Evolutionary conservation across 92 coral and sea anemone genomes (phyloP).

Genomic region (Zoanthus sociatus): DNA sequence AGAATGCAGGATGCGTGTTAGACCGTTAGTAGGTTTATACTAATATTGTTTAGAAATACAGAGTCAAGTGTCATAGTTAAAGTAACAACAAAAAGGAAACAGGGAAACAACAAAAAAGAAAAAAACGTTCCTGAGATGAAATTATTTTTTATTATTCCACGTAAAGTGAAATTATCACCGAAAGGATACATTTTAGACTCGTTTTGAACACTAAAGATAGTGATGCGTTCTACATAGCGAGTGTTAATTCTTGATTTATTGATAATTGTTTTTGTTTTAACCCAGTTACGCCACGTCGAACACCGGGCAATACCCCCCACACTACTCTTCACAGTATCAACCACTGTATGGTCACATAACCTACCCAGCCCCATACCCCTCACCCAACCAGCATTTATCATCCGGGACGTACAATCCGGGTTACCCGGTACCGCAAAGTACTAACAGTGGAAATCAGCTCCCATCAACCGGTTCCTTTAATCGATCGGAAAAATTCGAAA

Average conservation of each 20-base stretch:
- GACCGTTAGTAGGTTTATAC: too few species aligned
- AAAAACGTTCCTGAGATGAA: too few species aligned
- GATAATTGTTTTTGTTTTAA: not conserved
- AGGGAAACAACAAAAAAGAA: too few species aligned
- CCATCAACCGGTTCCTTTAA: slow-evolving; percentile 6
- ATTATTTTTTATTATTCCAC: too few species aligned
- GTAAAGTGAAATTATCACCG: too few species aligned
- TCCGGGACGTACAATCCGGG: slow-evolving; percentile 3
- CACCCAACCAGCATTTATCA: not conserved
- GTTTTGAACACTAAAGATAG: too few species aligned
- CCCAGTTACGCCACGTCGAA: slow-evolving; percentile 2
- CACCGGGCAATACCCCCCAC: not conserved
- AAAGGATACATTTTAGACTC: too few species aligned
- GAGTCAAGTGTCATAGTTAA: too few species aligned
- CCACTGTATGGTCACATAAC: slow-evolving; percentile 2
- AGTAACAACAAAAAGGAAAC: too few species aligned
- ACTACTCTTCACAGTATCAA: not conserved
- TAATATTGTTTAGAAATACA: too few species aligned
- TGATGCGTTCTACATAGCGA: not conserved
- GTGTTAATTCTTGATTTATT: not conserved
- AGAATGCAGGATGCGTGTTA: too few species aligned
- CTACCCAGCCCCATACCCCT: slow-evolving; percentile 19
- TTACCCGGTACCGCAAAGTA: slow-evolving; percentile 21
- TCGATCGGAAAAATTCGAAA: slow-evolving; percentile 40
- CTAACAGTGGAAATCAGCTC: not conserved